Conservation (phyloP, 37 sponge, comb jelly and placozoan genomes). For the Tethya wilhelma region DNA sequence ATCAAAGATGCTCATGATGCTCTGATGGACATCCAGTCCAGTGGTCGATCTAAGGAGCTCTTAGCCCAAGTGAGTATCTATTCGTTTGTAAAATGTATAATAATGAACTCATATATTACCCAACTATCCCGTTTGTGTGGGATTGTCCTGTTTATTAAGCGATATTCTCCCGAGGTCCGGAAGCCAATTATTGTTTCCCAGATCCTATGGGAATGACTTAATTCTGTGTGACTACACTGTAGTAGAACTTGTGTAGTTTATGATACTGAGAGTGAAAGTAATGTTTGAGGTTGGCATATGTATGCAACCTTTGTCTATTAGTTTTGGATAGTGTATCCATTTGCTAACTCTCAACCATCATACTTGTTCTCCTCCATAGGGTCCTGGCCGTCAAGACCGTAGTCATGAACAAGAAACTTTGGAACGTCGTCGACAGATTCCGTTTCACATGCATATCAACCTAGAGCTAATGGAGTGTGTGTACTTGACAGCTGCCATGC, state of each 20-base stretch:
- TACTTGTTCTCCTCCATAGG: constrained; percentile 22
- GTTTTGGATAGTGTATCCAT: not conserved
- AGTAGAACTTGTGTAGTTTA: not conserved
- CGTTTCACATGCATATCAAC: constrained; percentile 99
- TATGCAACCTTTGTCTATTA: not conserved
- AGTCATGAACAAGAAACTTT: constrained; percentile 92
- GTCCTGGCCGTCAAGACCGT: constrained; percentile 79
- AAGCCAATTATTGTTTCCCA: no score
- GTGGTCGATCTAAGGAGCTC: constrained; percentile 90
- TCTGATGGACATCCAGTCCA: constrained; percentile 94
- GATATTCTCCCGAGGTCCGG: no score
- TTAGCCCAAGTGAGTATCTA: constrained; percentile 85
- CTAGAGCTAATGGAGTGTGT: constrained; percentile 99
- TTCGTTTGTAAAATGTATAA: not conserved
- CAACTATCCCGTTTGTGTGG: not conserved
- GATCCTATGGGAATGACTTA: no score
- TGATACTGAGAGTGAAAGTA: not conserved
- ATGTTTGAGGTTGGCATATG: not conserved
- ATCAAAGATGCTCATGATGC: constrained; percentile 95
- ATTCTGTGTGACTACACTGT: not conserved
- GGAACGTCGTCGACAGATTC: constrained; percentile 86
- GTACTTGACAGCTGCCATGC: constrained; percentile 98
- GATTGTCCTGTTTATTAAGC: no score
- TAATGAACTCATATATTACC: not conserved
- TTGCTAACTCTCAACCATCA: not conserved